Base-by-base conservation (phyloP, 2,888 invertebrate species). In the Apodemia hepburni region DNA sequence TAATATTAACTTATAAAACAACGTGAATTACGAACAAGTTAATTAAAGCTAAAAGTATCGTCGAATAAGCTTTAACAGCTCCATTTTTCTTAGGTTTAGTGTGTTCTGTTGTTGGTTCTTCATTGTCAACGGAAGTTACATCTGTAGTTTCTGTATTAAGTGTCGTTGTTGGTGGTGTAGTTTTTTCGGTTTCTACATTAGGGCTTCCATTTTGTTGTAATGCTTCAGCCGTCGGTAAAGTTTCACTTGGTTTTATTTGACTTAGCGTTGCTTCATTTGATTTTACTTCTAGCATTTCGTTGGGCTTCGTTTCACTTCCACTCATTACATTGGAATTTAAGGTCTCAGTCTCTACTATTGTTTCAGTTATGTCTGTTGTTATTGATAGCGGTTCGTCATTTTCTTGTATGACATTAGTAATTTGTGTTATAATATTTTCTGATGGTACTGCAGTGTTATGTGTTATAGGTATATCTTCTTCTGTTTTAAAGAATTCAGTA, bases 201-300 rank as follows among this genome's bases (percentile, higher is more conserved):
- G 80, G 75, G 59, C 72, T 81, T n/a, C 72, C 76, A 64, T 78
- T 80, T 69, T 85, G 82, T 67, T 85, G 86, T 8, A 85, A 68
- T 8, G 85, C 80, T 70, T 83, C 84, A 27, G 84, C 81, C 17
- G 87, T 78, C 3, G 85, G 85, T 54, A 81, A 62, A 59, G 75
- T 71, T 60, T 79, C 78, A 65, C 68, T 77, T 22, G 73, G 65
- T 63, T 73, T 74, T 51, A 62, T 61, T 15, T 51, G 15, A 47
- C 18, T 58, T 2, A 18, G 29, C 29, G 5, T 42, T 11, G n/a
- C 18, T 51, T 22, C 51, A 42, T 17, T 35, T 29, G 33, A 8
- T 15, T 12, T 29, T 18, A 27, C 51, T 51, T 22, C 59, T 29
- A 42, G 27, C 29, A 42, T 35, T 8, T 38, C 57, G 17, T 17